Conservation (phyloP, 2,113 vertebrate genomes). For the Todiramphus chloris region DNA sequence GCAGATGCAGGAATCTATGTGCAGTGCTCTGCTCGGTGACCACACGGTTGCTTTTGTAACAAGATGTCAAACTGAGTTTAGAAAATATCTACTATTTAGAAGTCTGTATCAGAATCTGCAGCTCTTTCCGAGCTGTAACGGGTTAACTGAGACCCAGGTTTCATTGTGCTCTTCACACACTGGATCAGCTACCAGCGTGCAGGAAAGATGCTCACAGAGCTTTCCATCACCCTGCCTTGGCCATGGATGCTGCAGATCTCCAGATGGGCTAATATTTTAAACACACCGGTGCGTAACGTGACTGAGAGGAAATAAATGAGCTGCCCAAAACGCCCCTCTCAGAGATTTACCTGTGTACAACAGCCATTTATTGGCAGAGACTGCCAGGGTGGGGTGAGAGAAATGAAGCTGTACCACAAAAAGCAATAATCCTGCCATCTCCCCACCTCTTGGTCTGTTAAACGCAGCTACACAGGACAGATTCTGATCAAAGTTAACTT, state of each 20-base stretch:
- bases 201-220: neutral
- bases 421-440: neutral
- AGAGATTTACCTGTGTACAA: neutral
- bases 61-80: neutral
- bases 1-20: neutral
- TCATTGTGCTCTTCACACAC: neutral
- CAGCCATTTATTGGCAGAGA: neutral
- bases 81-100: constrained; percentile 25
- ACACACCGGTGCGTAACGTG: neutral
- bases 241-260: neutral
- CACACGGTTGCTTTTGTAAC: neutral
- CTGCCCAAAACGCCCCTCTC: neutral
- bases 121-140: neutral
- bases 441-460: neutral
- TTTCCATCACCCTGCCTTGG: neutral
- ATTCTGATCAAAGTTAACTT: too few species aligned
- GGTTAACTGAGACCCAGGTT: neutral
- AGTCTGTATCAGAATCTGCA: neutral
- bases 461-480: neutral
- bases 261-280: neutral
- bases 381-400: neutral
- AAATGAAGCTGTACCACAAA: neutral
- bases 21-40: neutral
- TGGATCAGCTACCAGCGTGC: neutral
- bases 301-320: neutral